Conservation (phyloP, 2,888 invertebrate species). For the Nowickia ferox region DNA sequence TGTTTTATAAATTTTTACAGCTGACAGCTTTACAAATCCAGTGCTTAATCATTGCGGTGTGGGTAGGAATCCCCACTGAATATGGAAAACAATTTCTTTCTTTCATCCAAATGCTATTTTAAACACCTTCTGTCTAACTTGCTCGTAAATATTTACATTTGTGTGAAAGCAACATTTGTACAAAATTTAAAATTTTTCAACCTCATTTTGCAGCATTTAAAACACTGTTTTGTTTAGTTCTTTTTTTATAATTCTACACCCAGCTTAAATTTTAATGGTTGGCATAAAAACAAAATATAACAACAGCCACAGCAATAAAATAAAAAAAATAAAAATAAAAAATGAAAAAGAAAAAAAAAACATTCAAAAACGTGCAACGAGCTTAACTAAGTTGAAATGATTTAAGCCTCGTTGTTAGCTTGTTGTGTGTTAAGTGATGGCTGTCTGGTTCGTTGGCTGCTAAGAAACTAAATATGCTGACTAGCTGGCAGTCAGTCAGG, state of each 20-base stretch:
- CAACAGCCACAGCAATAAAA: conserved; percentile 35
- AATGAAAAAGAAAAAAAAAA: conserved; percentile 14
- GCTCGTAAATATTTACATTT: not conserved
- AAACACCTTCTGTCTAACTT: too few relatives aligned
- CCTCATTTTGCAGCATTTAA: conserved; percentile 22
- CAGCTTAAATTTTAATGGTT: conserved; percentile 65
- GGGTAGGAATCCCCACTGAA: too few relatives aligned
- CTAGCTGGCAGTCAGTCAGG: conserved; percentile 28
- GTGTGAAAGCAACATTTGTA: not conserved
- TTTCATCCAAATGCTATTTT: too few relatives aligned
- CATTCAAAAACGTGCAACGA: conserved; percentile 69
- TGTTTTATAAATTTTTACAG: too few relatives aligned
- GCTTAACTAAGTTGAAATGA: conserved; percentile 73
- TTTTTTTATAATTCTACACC: conserved; percentile 59
- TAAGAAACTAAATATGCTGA: conserved; percentile 56
- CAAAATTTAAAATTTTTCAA: not conserved
- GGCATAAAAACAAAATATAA: conserved; percentile 57
- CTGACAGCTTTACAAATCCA: too few relatives aligned
- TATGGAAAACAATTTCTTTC: too few relatives aligned
- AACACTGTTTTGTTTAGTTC: conserved; percentile 57
- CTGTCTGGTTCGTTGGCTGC: conserved; percentile 64
- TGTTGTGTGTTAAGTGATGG: conserved; percentile 69
- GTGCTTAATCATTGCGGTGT: too few relatives aligned
- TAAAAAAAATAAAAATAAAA: conserved; percentile 12
- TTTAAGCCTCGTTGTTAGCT: conserved; percentile 73